These are phyloP conservation scores for Chromoteleia sp. DNA, from an alignment of 2,888 invertebrate genomes.

Conservation along the genomic window DNA sequence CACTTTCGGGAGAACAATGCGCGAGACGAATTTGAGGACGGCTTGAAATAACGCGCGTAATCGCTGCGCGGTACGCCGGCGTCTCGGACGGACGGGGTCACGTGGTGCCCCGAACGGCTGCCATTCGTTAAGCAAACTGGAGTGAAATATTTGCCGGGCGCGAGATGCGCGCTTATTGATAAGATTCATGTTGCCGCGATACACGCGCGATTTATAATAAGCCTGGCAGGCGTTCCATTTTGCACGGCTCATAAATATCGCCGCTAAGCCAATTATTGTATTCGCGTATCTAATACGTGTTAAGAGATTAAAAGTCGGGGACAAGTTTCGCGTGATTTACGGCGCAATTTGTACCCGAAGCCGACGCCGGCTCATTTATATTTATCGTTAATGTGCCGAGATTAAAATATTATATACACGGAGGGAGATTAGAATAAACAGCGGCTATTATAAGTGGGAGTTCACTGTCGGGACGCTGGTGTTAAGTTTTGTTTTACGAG, in stretches of 20 bases:
- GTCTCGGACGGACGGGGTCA: conserved; percentile 1
- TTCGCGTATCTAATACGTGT: conserved; percentile 65
- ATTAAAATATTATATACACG: conserved; percentile 57
- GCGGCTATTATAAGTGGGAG: conserved; percentile 28
- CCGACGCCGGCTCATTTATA: conserved; percentile 47
- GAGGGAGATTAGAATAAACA: conserved; percentile 54
- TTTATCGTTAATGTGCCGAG: conserved; percentile 62
- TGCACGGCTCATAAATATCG: conserved; percentile 57
- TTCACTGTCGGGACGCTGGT: not conserved
- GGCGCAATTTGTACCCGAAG: conserved; percentile 53
- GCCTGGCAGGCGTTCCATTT: conserved; percentile 66
- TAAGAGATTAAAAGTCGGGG: conserved; percentile 68
- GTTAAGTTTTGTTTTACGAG: conserved; percentile 18
- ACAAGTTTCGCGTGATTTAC: conserved; percentile 67
- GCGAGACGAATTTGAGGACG: conserved; percentile 50
- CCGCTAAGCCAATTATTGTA: conserved; percentile 66
- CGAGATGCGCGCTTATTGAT: conserved; percentile 61
- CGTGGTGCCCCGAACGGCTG: conserved; percentile 24
- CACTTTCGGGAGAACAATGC: conserved; percentile 47
- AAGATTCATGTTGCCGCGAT: conserved; percentile 60
- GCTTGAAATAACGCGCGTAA: conserved; percentile 66
- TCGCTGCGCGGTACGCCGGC: conserved; percentile 22
- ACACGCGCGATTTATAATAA: conserved; percentile 63
- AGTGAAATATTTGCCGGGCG: conserved; percentile 59
- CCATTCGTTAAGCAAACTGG: conserved; percentile 62